Base-by-base conservation (phyloP, 2,888 invertebrate species). In the Amphimallon solstitiale region DNA sequence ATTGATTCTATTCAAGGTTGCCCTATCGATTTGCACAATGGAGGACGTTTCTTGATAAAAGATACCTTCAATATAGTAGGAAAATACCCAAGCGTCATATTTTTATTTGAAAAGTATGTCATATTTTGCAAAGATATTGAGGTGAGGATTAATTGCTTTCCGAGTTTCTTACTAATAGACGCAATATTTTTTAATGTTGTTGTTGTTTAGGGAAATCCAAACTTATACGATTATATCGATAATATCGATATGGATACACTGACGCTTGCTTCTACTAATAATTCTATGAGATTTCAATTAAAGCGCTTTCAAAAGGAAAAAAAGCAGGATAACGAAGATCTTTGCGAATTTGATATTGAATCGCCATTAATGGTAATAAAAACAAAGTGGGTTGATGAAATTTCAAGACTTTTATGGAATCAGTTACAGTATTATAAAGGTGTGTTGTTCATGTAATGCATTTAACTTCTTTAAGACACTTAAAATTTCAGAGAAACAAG, bases 1-100 rank as follows among this genome's bases (percentile, higher is more conserved):
- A 75, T 81, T 7, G 80, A 79, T 46, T 78, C 79, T 0, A 81
- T 82, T 29, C 71, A 74, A 15, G 66, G 75, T 12, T 76, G 75
- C 61, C 73, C 85, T 76, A 84, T 78, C 76, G 84, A 76, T 59
- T 71, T 73, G 45, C 67, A 63, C 15, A 71, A 73, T 19, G 74
- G 75, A 51, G 78, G 79, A 1, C 72, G 75, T 10, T 79, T 81
- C 61, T 70, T 78, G 35, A 73, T 78, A 68, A 73, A 78, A 64
- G 79, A 79, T 51, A 73, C 71, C 38, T 80, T 81, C 68, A 74
- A 64, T 19, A 68, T 79, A 77, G 2, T 76, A 72, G 54, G 75
- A 74, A 70, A 71, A 74, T 29, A 76, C 77, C 38, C 62, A 74
- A 49, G 21, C 0, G 76, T 78, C 71, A 72, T 81, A 29, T 82